Evolutionary conservation across 1,140 invertebrate species (phyloP).

Genomic region (Drosophila paulistorum): DNA sequence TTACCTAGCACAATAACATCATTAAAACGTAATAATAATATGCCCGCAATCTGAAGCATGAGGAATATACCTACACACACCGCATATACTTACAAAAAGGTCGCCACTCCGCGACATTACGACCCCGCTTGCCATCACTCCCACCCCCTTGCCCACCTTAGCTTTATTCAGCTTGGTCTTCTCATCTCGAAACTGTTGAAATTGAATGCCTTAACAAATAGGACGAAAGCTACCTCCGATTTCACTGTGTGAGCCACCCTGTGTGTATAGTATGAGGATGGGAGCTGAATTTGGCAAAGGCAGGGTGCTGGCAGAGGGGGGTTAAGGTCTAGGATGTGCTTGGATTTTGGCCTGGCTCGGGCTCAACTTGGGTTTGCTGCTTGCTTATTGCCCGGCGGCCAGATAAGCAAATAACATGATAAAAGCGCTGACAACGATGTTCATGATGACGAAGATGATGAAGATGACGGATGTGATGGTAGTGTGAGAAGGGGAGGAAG

Average conservation of each 20-base stretch:
- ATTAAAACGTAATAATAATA: conserved; percentile 34
- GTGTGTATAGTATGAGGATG: background rate
- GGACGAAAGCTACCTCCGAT: conserved; percentile 19
- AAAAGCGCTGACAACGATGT: conserved; percentile 24
- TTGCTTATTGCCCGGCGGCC: conserved; percentile 22
- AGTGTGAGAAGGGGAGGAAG: background rate
- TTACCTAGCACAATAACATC: conserved; percentile 29
- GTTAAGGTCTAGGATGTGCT: background rate
- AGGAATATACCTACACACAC: background rate
- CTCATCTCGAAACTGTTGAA: conserved; percentile 17
- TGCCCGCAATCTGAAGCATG: conserved; percentile 27
- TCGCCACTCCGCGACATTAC: conserved; percentile 7
- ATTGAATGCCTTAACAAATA: conserved; percentile 28
- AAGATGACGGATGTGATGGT: background rate
- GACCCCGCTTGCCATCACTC: background rate
- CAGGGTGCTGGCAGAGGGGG: background rate
- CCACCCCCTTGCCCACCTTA: background rate
- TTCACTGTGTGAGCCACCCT: conserved; percentile 13
- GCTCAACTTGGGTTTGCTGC: background rate
- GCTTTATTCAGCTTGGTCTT: background rate
- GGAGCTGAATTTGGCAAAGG: background rate
- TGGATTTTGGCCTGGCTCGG: background rate
- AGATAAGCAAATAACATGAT: conserved; percentile 31
- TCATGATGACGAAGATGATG: background rate
- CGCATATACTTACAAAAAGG: conserved; percentile 16